phyloP scores from a whole-genome alignment of 2,888 invertebrate species.

The Mythimna ferrago region DNA sequence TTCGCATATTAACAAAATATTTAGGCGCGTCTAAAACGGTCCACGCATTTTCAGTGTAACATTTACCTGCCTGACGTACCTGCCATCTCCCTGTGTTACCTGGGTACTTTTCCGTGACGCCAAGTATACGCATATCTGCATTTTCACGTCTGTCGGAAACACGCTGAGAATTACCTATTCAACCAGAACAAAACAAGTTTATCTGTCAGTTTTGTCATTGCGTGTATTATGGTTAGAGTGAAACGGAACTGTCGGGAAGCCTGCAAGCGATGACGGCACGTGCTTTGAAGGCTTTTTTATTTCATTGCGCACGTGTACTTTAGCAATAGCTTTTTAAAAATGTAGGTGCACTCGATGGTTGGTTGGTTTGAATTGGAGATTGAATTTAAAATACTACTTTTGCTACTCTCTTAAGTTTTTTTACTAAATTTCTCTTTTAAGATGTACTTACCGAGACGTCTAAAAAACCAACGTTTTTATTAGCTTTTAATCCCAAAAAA shows the following conservation, averaged over 20 bases:
- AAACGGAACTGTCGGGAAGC: slow-evolving; percentile 1
- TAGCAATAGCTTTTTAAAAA: not conserved
- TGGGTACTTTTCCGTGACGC: not conserved
- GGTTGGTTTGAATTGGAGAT: not conserved
- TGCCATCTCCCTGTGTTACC: not conserved
- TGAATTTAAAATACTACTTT: too few relatives aligned
- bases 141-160: slow-evolving; percentile 21
- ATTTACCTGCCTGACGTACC: slow-evolving; percentile 10
- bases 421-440: too few relatives aligned
- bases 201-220: slow-evolving; percentile 12
- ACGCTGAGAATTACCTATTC: slow-evolving; percentile 19
- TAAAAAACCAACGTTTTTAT: too few relatives aligned
- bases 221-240: slow-evolving; percentile 5
- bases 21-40: not conserved
- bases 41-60: not conserved
- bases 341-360: too few relatives aligned
- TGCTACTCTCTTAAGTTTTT: too few relatives aligned
- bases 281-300: not conserved
- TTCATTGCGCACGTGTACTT: not conserved
- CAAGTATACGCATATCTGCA: not conserved
- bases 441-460: too few relatives aligned
- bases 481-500: not conserved
- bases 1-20: not conserved
- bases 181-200: slow-evolving; percentile 28
- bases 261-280: slow-evolving; percentile 3